phyloP scores from a whole-genome alignment of 1,140 invertebrate species.

The Zaprionus tsacasi region DNA sequence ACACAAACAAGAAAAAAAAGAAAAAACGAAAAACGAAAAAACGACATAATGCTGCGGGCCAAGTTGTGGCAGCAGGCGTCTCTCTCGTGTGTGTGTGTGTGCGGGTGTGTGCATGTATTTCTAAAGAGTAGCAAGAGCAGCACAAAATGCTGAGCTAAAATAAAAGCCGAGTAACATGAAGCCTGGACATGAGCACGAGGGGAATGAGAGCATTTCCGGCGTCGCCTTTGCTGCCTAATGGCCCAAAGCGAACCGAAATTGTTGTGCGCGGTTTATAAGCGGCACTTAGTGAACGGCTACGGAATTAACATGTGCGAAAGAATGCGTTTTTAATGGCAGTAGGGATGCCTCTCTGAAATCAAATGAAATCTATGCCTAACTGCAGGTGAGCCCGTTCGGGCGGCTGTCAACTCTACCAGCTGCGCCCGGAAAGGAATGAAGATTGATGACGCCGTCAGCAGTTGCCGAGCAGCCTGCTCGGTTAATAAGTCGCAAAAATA shows the following conservation, averaged over 20 bases:
- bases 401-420: conserved; percentile 37
- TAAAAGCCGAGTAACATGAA: conserved; percentile 64
- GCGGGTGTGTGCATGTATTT: conserved; percentile 59
- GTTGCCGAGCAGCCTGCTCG: conserved; percentile 23
- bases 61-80: not conserved
- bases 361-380: conserved; percentile 35
- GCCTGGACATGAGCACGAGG: conserved; percentile 43
- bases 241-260: conserved; percentile 35
- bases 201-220: conserved; percentile 15
- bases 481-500: conserved; percentile 73
- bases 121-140: conserved; percentile 60
- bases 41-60: conserved; percentile 69
- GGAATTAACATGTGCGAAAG: conserved; percentile 59
- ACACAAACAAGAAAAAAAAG: too few relatives aligned
- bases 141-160: conserved; percentile 60
- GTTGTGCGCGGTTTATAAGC: conserved; percentile 48
- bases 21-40: conserved; percentile 21
- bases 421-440: conserved; percentile 56
- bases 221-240: conserved; percentile 30
- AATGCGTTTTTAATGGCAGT: conserved; percentile 75
- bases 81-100: conserved; percentile 24
- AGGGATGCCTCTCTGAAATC: not conserved
- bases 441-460: conserved; percentile 70
- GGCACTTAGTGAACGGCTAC: conserved; percentile 49
- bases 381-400: too few relatives aligned